Evolutionary conservation across 2,797 vertebrate genomes (phyloP).

Genomic region (Triplophysa bombifrons): DNA sequence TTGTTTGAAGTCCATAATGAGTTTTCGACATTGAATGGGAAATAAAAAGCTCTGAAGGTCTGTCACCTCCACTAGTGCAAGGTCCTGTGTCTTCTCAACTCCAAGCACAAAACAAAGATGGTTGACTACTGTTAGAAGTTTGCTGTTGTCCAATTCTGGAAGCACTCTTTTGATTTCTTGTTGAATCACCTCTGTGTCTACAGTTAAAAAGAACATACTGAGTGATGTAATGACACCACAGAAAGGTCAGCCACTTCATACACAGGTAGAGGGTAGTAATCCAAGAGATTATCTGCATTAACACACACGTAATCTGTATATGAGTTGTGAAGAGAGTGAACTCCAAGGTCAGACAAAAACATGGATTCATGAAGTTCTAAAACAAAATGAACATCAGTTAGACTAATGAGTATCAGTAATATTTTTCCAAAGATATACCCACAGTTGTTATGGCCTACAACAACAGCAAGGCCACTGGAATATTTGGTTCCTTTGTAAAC

Average conservation of each 20-base stretch:
- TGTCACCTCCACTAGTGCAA: too few relatives aligned
- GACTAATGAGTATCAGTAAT: background rate
- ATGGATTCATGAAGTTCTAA: background rate
- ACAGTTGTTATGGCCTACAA: background rate
- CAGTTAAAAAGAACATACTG: background rate
- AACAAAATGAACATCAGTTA: background rate
- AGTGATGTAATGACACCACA: constrained; percentile 2
- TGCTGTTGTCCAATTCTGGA: background rate
- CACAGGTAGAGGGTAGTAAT: background rate
- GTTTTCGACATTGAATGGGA: too few relatives aligned
- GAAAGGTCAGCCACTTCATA: constrained; percentile 1
- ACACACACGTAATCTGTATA: background rate
- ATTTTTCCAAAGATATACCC: background rate
- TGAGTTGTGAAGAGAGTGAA: background rate
- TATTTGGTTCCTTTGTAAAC: background rate
- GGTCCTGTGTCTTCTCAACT: too few relatives aligned
- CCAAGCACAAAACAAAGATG: background rate
- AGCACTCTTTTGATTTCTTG: background rate
- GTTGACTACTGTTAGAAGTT: background rate
- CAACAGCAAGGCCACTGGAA: background rate
- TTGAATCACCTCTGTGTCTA: background rate
- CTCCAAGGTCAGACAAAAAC: background rate
- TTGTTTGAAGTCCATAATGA: too few relatives aligned
- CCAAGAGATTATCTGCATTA: background rate
- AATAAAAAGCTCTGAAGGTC: too few relatives aligned